Conservation (phyloP, 2,797 vertebrate genomes). For the Pangasius djambal region DNA sequence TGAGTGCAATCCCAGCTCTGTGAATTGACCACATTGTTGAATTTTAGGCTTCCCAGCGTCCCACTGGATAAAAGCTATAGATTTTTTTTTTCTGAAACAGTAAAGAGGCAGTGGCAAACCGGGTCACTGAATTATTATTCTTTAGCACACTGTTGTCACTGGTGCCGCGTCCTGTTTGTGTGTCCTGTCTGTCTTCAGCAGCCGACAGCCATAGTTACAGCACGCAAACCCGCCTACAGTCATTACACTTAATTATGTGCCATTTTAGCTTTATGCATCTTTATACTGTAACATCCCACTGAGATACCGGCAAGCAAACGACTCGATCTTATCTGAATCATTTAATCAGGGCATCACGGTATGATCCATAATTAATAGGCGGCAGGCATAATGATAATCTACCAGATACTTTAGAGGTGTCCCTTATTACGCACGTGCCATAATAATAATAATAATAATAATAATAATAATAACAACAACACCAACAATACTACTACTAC, state of each 20-base stretch:
- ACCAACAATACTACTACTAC: neutral
- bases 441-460: neutral
- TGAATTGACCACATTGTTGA: slow-evolving; percentile 65
- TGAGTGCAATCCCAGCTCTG: slow-evolving; percentile 53
- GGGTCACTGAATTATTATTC: neutral
- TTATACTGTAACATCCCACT: neutral
- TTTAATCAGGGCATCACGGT: neutral
- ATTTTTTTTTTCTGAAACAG: too few relatives aligned
- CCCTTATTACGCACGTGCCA: neutral
- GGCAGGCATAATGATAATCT: neutral
- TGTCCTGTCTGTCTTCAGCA: neutral
- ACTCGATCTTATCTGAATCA: neutral
- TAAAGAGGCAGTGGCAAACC: neutral
- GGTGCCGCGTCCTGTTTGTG: neutral
- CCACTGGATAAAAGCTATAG: neutral
- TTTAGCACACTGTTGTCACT: neutral
- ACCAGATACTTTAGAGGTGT: neutral
- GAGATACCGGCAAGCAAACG: neutral
- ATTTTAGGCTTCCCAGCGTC: neutral
- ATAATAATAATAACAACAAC: neutral
- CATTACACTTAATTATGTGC: neutral
- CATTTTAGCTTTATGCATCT: neutral
- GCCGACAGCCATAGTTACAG: slow-evolving; percentile 28
- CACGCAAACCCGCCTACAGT: neutral
- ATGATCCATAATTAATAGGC: neutral